phyloP scores from a whole-genome alignment of 2,888 invertebrate genomes.

The Drosophila mimetica region DNA sequence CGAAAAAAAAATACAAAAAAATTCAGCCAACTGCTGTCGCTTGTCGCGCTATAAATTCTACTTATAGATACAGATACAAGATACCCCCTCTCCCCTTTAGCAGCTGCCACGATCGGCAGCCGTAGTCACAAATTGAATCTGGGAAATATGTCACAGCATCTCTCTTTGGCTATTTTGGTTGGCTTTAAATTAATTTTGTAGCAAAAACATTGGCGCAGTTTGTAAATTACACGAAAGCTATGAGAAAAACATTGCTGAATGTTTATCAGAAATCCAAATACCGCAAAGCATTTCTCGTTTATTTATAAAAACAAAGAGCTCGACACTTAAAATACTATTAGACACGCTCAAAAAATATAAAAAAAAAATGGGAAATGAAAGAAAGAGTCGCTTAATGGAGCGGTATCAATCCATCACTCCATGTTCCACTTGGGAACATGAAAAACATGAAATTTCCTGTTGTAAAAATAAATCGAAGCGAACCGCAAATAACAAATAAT shows the following conservation, averaged over 20 bases:
- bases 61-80: conserved; percentile 48
- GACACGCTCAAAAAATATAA: conserved; percentile 5
- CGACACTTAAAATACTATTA: conserved; percentile 9
- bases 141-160: conserved; percentile 36
- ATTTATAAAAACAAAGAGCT: conserved; percentile 49
- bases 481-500: conserved; percentile 12
- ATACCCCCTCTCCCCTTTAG: conserved; percentile 18
- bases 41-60: conserved; percentile 57
- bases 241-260: conserved; percentile 20
- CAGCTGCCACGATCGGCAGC: conserved; percentile 43
- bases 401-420: conserved; percentile 7
- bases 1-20: conserved; percentile 30
- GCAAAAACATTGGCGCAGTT: conserved; percentile 64
- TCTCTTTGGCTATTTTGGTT: conserved; percentile 33
- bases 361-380: conserved; percentile 20
- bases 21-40: conserved; percentile 44
- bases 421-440: conserved; percentile 11
- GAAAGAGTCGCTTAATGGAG: conserved; percentile 26
- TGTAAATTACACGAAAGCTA: conserved; percentile 52
- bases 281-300: conserved; percentile 16
- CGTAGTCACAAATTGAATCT: conserved; percentile 47
- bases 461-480: conserved; percentile 35
- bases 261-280: conserved; percentile 21
- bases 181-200: conserved; percentile 51
- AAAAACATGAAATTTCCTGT: conserved; percentile 21